Base-by-base conservation (phyloP, 2,888 invertebrate species). In the Toxonevra muliebris region DNA sequence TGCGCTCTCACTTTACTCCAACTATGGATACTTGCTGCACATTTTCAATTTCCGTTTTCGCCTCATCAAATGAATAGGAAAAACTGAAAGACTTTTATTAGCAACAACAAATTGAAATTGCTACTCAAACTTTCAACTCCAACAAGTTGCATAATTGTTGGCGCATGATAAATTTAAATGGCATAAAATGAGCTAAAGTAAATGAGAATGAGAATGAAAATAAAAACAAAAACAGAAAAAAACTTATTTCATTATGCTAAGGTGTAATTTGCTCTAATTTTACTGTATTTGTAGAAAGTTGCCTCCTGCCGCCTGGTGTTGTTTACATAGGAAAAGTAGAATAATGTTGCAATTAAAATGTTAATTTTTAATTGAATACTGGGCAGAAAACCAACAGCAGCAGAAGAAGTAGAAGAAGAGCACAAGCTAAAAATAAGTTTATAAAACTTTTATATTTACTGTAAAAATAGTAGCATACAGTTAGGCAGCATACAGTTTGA, bases 101-200 rank as follows among this genome's bases (percentile, higher is more conserved):
- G 74, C 73, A 73, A 72, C 71, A 74, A 57, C 75, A 77, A 74
- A 76, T 78, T 76, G 75, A 77, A 77, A 76, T 77, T 60, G 67
- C 54, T 20, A 61, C 70, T 69, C 66, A 69, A 53, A 67, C 30
- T 30, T 7, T 7, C 30, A 69, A 66, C 69, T 65, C 76, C 77
- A 80, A 79, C 79, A 76, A 79, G 79, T 78, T 79, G 79, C 77
- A 78, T 79, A 79, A 77, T 80, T 79, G 77, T 74, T 76, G 78
- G 77, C 76, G 76, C 78, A 76, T 75, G 77, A 76, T 78, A 77
- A 79, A 77, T 79, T 79, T 79, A 79, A 79, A 66, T 66, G 61
- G 52, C 57, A 65, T 65, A 58, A 65, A 65, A 59, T 57, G 68
- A 62, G 48, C 55, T 65, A n/a, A n/a, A 52, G 52, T 8, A 45